Evolutionary conservation across 1,140 invertebrate genomes (phyloP).

Genomic region (Varroa destructor): DNA sequence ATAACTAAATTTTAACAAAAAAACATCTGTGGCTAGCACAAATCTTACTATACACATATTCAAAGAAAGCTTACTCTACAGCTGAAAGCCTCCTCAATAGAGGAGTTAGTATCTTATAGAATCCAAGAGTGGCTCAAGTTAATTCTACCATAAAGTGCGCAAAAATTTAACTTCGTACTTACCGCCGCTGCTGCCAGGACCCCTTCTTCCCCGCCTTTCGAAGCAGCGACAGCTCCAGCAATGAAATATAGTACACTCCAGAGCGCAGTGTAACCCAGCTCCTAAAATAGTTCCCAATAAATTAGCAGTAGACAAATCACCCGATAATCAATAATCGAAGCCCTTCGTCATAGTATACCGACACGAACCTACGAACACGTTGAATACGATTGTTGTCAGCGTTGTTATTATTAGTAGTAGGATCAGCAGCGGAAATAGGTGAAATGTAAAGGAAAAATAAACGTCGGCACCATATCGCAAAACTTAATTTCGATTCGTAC

Average conservation of each 20-base stretch:
- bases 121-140: background rate
- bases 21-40: too few relatives aligned
- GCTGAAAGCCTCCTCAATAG: too few relatives aligned
- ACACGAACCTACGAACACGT: background rate
- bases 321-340: background rate
- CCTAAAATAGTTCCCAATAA: background rate
- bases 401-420: background rate
- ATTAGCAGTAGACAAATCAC: too few relatives aligned
- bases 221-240: constrained; percentile 51
- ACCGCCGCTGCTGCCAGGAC: constrained; percentile 54
- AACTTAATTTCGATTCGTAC: background rate
- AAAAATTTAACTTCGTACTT: constrained; percentile 40
- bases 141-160: constrained; percentile 17
- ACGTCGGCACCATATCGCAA: background rate
- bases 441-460: constrained; percentile 27
- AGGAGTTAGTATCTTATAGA: too few relatives aligned
- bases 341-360: background rate
- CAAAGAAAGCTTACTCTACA: too few relatives aligned
- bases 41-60: too few relatives aligned
- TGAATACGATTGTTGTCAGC: background rate
- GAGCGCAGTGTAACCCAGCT: constrained; percentile 23
- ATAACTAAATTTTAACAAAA: too few relatives aligned
- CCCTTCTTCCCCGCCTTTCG: constrained; percentile 41
- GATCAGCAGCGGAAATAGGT: background rate
- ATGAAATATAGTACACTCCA: constrained; percentile 37